Percentiles rank a stretch among this genome's conserved stretches.
phyloP scores from a whole-genome alignment of 2,113 vertebrate species.

The Myotis brandtii region DNA sequence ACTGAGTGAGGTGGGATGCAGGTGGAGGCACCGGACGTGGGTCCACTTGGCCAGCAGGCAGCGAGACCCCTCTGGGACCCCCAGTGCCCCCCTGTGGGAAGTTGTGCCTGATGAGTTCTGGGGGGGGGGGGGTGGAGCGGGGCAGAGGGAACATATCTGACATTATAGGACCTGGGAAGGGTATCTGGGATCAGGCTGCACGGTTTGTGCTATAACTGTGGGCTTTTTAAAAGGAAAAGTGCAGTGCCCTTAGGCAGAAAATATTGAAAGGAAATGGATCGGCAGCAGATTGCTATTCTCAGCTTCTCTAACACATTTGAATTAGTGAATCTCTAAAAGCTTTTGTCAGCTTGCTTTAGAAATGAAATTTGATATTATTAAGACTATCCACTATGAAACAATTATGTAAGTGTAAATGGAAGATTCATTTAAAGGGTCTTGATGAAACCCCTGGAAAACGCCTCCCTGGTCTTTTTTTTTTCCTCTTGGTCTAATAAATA shows the following conservation, averaged over 20 bases:
- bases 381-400: slow-evolving; percentile 41
- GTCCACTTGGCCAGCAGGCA: neutral
- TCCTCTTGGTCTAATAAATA: slow-evolving; percentile 50
- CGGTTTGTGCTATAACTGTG: neutral
- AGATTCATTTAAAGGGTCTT: slow-evolving; percentile 36
- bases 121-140: neutral
- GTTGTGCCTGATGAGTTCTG: fast-evolving
- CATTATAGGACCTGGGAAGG: neutral
- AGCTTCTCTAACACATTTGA: slow-evolving; percentile 44
- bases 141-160: neutral
- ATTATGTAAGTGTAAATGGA: slow-evolving; percentile 25
- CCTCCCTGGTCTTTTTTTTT: neutral
- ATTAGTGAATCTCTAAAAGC: slow-evolving; percentile 34
- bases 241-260: neutral
- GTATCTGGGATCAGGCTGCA: neutral
- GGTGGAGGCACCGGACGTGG: too few relatives aligned
- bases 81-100: neutral
- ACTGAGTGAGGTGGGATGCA: neutral
- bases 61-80: fast-evolving
- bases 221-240: neutral
- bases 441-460: neutral
- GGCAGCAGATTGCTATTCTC: neutral
- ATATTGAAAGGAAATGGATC: neutral
- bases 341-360: slow-evolving; percentile 52
- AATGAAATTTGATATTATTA: slow-evolving; percentile 56